Percentiles rank a stretch among this genome's conserved stretches.
Evolutionary conservation across 2,113 vertebrate species (phyloP).

Genomic region (Embiotoca jacksoni): DNA sequence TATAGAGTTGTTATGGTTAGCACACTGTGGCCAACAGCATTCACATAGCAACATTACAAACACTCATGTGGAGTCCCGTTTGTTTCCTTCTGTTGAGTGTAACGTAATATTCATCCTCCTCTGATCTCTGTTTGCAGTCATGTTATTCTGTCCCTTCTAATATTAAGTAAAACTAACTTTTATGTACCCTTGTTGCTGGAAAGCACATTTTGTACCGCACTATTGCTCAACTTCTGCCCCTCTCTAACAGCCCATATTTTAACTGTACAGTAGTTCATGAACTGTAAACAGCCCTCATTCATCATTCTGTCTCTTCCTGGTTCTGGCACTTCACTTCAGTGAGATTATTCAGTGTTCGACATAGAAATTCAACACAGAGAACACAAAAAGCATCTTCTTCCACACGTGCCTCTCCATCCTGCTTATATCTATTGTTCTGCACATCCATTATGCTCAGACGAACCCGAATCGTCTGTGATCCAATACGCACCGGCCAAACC

Average conservation of each 20-base stretch:
- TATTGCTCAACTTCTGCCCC: slow-evolving; percentile 29
- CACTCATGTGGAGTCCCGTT: neutral
- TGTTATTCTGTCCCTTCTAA: neutral
- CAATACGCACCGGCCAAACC: slow-evolving; percentile 34
- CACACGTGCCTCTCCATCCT: neutral
- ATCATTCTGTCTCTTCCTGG: slow-evolving; percentile 46
- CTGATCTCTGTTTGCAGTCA: neutral
- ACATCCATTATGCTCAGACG: slow-evolving; percentile 27
- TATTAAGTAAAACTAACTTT: neutral
- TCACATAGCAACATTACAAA: neutral
- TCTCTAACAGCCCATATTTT: slow-evolving; percentile 51
- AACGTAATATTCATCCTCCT: neutral
- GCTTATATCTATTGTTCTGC: slow-evolving; percentile 7
- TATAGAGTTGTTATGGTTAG: neutral
- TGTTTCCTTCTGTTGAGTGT: neutral
- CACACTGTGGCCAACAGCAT: neutral
- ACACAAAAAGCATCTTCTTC: slow-evolving; percentile 3
- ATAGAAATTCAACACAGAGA: slow-evolving; percentile 23
- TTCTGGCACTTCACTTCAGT: slow-evolving; percentile 27
- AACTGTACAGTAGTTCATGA: slow-evolving; percentile 52
- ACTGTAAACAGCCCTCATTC: slow-evolving; percentile 29
- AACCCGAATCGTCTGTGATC: slow-evolving; percentile 32
- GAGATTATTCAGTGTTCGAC: slow-evolving; percentile 42
- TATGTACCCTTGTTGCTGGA: slow-evolving; percentile 1
- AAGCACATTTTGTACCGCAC: slow-evolving; percentile 25